Evolutionary conservation across 1,140 invertebrate genomes (phyloP), one percentile per base, ranked within the genome.

Genomic region (Diabrotica virgifera): DNA sequence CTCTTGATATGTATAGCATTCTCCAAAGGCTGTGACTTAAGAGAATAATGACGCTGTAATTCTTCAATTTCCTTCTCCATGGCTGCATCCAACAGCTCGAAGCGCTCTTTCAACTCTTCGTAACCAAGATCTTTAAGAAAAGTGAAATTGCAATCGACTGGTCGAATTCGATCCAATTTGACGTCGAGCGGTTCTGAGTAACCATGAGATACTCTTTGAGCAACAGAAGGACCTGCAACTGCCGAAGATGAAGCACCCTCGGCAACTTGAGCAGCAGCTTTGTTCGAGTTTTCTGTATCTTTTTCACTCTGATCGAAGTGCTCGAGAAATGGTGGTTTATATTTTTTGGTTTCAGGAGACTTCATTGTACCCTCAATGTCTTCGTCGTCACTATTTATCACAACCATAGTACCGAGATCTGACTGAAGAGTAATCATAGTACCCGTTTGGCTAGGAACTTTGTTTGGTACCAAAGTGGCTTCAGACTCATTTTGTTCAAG

Each of bases 1-100:
- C 70, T 61, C 38, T 71, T 71, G 38, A 66, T 90, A 81, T 98
- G 92, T 85, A 99, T 99, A 70, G 97, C 97, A 83, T 99, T 96
- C 65, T 98, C 85, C 74, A 99, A 98, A 59, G 97, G 97, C 77
- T 99, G 95, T 60, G 97, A 83, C 82, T 99, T 99, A 57, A 93
- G 93, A 81, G 97, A 93, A 84, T 98, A 99, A 72, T 96, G 88
- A 71, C 91, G 87, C 72, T 94, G 87, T 40, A 99, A 83, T 76
- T 97, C 95, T 74, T 99, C 95, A 62, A 99, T 97, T 82, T 99
- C 97, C 56, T 91, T 85, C 79, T 99, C 97, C 96, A 99, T 98
- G 82, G 99, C 96, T 12, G 90, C 88, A 82, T 99, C 97, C 75
- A 99, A 83, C 78, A 88, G 92, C 65, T 90, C 85, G 86, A 99